phyloP scores from a whole-genome alignment of 2,797 vertebrate genomes.

The Tympanoctomys barrerae region DNA sequence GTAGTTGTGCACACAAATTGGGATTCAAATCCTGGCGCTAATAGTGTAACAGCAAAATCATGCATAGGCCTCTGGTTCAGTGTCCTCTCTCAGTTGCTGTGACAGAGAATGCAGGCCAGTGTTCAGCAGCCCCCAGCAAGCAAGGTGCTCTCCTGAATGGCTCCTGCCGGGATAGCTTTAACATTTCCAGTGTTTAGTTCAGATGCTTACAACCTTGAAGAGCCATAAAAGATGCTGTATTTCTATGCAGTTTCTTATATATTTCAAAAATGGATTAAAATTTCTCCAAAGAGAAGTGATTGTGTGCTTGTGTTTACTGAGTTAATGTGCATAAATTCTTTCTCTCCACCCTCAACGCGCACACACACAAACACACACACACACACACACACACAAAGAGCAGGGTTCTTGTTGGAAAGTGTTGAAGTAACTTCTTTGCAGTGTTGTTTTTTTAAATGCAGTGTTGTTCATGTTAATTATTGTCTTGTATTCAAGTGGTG shows the following conservation, averaged over 20 bases:
- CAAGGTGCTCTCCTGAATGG: background rate
- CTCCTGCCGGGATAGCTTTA: background rate
- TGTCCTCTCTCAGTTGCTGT: background rate
- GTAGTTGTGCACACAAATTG: background rate
- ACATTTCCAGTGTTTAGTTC: background rate
- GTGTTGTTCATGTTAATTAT: background rate
- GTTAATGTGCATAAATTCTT: background rate
- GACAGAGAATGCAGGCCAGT: background rate
- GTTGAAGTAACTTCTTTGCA: background rate
- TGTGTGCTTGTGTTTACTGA: constrained; percentile 19
- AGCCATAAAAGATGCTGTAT: background rate
- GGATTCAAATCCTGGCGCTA: background rate
- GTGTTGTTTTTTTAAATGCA: background rate
- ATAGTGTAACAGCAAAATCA: background rate
- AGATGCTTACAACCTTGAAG: background rate
- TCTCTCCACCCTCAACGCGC: background rate
- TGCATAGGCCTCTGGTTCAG: background rate
- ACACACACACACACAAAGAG: background rate
- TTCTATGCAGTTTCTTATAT: constrained; percentile 24
- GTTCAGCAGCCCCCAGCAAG: background rate
- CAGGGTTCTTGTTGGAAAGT: background rate
- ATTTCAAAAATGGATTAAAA: constrained; percentile 41
- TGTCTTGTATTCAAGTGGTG: background rate
- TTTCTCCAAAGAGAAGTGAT: background rate
- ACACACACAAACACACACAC: background rate